Conservation (phyloP, 2,888 invertebrate genomes). For the Phorcus lineatus region DNA sequence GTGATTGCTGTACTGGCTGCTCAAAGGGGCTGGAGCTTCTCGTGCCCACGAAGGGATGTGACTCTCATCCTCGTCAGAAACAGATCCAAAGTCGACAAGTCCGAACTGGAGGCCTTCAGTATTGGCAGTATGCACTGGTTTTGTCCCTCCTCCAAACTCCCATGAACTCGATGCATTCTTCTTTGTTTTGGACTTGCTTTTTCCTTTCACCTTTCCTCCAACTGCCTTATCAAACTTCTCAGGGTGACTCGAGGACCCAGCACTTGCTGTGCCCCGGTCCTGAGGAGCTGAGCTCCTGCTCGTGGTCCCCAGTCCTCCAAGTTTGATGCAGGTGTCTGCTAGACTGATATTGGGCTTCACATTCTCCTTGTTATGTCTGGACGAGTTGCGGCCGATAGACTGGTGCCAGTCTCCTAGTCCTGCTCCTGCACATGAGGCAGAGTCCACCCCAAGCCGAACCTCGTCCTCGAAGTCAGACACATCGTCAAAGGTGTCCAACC, state of each 20-base stretch:
- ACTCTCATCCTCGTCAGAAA: too few species aligned
- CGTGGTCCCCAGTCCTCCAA: not conserved
- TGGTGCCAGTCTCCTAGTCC: not conserved
- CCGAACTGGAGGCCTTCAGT: not conserved
- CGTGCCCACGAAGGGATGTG: too few species aligned
- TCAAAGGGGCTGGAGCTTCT: too few species aligned
- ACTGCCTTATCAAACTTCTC: not conserved
- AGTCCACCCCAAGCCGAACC: not conserved
- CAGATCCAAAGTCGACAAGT: not conserved
- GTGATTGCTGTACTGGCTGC: too few species aligned
- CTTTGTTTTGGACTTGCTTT: not conserved
- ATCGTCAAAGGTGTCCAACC: conserved; percentile 44
- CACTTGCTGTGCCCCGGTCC: not conserved
- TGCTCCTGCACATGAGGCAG: not conserved
- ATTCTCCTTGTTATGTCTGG: not conserved
- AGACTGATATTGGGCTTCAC: not conserved
- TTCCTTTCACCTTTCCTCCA: not conserved
- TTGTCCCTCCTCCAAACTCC: not conserved
- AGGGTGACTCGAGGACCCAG: not conserved
- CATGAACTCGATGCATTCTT: not conserved
- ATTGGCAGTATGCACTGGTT: not conserved
- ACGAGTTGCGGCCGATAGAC: not conserved
- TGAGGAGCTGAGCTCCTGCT: not conserved
- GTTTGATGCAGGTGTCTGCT: not conserved
- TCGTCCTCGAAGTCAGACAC: conserved; percentile 30